Evolutionary conservation across 2,888 invertebrate genomes (phyloP).

Genomic region (Brachylomia viminalis): DNA sequence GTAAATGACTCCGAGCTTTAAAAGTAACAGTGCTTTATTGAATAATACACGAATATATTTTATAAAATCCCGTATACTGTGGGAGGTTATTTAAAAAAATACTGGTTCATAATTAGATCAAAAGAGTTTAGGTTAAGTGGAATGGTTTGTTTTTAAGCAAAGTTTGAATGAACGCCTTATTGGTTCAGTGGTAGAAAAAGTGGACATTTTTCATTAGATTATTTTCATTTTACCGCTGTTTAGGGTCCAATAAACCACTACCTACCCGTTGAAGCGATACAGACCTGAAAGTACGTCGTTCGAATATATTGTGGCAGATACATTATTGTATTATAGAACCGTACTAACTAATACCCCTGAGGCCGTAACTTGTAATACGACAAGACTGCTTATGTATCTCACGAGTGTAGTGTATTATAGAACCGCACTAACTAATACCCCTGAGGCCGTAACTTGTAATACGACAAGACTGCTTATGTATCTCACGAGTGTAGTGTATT

Average conservation of each 20-base stretch:
- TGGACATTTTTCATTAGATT: background rate
- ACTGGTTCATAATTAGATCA: conserved; percentile 44
- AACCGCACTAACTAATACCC: conserved; percentile 19
- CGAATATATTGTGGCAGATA: background rate
- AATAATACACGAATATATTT: conserved; percentile 40
- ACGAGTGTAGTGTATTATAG: too few relatives aligned
- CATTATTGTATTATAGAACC: conserved; percentile 14
- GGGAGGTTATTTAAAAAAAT: conserved; percentile 16
- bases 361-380: conserved; percentile 28
- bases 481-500: conserved; percentile 32
- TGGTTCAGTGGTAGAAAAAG: background rate
- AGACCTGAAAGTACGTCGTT: background rate
- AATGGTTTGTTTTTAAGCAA: conserved; percentile 18
- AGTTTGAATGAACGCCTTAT: conserved; percentile 2
- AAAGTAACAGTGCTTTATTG: conserved; percentile 53
- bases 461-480: conserved; percentile 14
- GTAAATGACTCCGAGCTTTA: conserved; percentile 56
- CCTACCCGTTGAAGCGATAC: background rate
- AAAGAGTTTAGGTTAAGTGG: conserved; percentile 27
- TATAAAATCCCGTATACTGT: conserved; percentile 9
- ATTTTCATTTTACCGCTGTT: background rate
- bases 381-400: conserved; percentile 19
- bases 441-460: conserved; percentile 32
- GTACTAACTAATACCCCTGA: conserved; percentile 25
- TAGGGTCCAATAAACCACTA: background rate